phyloP scores from a whole-genome alignment of 2,888 invertebrate genomes.

The Didymodactylos carnosus region DNA sequence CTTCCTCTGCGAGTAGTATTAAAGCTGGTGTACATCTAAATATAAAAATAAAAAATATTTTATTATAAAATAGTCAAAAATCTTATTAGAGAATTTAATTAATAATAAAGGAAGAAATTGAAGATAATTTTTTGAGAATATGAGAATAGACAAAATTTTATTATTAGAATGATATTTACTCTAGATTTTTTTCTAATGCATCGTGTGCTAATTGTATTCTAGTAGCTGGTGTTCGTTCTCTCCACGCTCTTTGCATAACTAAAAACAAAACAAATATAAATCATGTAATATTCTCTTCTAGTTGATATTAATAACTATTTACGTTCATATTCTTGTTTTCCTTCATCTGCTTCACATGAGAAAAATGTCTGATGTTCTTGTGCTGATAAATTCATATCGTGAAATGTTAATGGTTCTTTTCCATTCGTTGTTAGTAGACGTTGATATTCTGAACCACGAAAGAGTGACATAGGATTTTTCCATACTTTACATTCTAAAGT shows the following conservation, averaged over 20 bases:
- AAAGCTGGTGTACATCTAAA: conserved; percentile 66
- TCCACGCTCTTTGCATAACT: conserved; percentile 85
- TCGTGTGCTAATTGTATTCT: conserved; percentile 72
- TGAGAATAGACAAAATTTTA: background rate
- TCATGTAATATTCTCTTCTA: background rate
- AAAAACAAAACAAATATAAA: conserved; percentile 16
- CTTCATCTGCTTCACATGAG: conserved; percentile 67
- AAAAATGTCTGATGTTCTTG: conserved; percentile 95
- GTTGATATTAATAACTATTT: conserved; percentile 19
- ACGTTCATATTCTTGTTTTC: conserved; percentile 68
- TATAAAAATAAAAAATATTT: conserved; percentile 15
- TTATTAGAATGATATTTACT: conserved; percentile 35
- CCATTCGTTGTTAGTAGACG: conserved; percentile 73
- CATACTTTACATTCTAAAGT: conserved; percentile 67
- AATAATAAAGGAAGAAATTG: no score
- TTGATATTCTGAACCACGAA: conserved; percentile 85
- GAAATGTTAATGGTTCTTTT: conserved; percentile 84
- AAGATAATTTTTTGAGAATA: background rate
- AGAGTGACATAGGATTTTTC: conserved; percentile 82
- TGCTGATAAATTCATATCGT: conserved; percentile 94
- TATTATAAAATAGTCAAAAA: background rate
- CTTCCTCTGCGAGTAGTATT: conserved; percentile 83
- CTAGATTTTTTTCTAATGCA: conserved; percentile 63
- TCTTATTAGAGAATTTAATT: no score
- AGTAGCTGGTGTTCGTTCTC: conserved; percentile 72